phyloP scores from a whole-genome alignment of 2,888 invertebrate species.

The Fragum sueziense region DNA sequence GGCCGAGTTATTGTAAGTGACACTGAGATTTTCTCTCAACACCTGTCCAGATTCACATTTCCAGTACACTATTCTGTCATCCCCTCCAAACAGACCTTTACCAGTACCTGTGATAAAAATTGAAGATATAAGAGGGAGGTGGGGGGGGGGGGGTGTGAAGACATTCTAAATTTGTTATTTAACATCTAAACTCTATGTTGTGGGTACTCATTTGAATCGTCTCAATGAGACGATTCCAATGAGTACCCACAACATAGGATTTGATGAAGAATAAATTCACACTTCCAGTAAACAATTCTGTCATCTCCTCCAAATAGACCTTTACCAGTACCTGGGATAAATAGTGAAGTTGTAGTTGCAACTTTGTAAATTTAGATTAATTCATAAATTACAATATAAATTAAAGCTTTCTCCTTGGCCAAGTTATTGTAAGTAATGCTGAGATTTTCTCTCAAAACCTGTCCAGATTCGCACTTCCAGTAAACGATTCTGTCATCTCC shows the following conservation, averaged over 20 bases:
- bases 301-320: constrained; percentile 77
- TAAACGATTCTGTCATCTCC: constrained; percentile 78
- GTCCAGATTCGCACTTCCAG: constrained; percentile 80
- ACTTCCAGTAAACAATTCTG: constrained; percentile 80
- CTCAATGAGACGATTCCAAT: too few species aligned
- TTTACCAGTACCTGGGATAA: constrained; percentile 73
- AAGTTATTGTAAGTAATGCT: constrained; percentile 78
- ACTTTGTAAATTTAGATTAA: too few species aligned
- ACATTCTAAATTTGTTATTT: too few species aligned
- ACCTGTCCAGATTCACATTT: constrained; percentile 78
- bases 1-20: constrained; percentile 78
- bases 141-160: too few species aligned
- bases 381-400: too few species aligned
- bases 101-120: constrained; percentile 68
- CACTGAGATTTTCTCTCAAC: constrained; percentile 75
- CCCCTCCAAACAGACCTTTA: constrained; percentile 74
- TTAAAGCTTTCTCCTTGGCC: constrained; percentile 78
- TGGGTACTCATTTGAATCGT: too few species aligned
- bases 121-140: too few species aligned
- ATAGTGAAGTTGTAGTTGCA: too few species aligned
- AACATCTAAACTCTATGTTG: too few species aligned
- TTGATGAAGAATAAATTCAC: too few species aligned
- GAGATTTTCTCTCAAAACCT: constrained; percentile 76
- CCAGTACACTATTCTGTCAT: constrained; percentile 80
- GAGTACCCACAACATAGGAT: too few species aligned